Conservation (phyloP, 2,888 invertebrate genomes). For the Trissolcus japonicus region DNA sequence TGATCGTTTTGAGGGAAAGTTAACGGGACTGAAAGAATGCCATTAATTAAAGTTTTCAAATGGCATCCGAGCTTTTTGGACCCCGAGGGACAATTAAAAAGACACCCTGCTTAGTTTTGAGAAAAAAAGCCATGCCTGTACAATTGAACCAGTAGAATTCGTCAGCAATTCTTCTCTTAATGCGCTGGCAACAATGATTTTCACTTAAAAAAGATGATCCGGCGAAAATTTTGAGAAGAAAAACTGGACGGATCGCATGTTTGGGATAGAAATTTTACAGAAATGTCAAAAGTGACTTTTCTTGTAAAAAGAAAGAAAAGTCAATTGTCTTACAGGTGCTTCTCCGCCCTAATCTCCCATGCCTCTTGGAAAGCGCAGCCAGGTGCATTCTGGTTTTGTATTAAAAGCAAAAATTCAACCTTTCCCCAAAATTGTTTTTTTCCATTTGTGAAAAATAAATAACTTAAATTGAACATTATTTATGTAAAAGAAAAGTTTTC, state of each 20-base stretch:
- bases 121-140: constrained; percentile 2
- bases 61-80: constrained; percentile 7
- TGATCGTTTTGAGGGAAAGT: constrained; percentile 30
- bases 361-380: too few relatives aligned
- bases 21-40: constrained; percentile 29
- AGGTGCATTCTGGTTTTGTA: too few relatives aligned
- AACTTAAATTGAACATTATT: too few relatives aligned
- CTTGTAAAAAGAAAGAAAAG: too few relatives aligned
- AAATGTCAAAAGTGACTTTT: constrained; percentile 1
- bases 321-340: too few relatives aligned
- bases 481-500: too few relatives aligned
- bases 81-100: constrained; percentile 6
- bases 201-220: neutral
- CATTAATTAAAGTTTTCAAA: constrained; percentile 18
- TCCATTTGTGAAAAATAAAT: too few relatives aligned
- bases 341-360: too few relatives aligned
- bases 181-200: neutral
- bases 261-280: neutral
- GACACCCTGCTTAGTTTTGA: constrained; percentile 15
- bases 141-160: constrained; percentile 1
- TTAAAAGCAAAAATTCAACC: too few relatives aligned
- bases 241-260: too few relatives aligned
- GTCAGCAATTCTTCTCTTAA: neutral
- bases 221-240: neutral
- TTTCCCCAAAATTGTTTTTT: too few relatives aligned